A percentile compares a stretch with the other conserved stretches of the same genome.
Evolutionary conservation across 2,797 vertebrate species (phyloP).

Genomic region (Bovichtus variegatus): DNA sequence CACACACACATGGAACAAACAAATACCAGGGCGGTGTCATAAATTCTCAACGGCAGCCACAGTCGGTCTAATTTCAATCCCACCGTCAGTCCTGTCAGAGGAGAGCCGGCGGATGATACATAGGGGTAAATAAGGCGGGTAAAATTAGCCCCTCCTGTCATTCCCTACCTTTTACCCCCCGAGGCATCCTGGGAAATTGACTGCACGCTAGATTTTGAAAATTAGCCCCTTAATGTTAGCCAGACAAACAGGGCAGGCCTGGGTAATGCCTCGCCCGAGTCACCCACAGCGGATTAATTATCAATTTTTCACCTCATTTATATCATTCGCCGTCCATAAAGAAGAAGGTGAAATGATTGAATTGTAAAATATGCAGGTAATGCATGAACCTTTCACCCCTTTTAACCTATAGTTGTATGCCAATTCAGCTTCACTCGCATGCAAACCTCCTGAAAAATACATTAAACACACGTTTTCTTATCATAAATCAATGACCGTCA

Average conservation of each 20-base stretch:
- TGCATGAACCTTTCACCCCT: conserved; percentile 43
- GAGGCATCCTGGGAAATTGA: conserved; percentile 98
- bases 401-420: conserved; percentile 15
- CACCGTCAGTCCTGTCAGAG: conserved; percentile 92
- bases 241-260: conserved; percentile 89
- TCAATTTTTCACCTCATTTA: conserved; percentile 92
- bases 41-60: conserved; percentile 93
- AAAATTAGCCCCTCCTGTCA: conserved; percentile 95
- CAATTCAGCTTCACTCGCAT: conserved; percentile 11
- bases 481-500: background rate
- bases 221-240: conserved; percentile 99
- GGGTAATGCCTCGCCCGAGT: conserved; percentile 90
- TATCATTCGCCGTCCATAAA: conserved; percentile 66
- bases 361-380: conserved; percentile 55
- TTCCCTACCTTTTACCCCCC: conserved; percentile 94
- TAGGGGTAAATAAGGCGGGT: conserved; percentile 99
- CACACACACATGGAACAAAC: conserved; percentile 64
- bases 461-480: background rate
- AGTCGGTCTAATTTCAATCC: conserved; percentile 91
- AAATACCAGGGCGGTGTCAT: conserved; percentile 90
- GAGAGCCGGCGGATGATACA: conserved; percentile 95
- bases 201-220: conserved; percentile 99
- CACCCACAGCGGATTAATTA: conserved; percentile 95
- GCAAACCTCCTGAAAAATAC: background rate
- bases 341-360: conserved; percentile 52